These are phyloP conservation scores for Alethe castanea DNA, from an alignment of 2,113 vertebrate genomes.

Conservation along the genomic window DNA sequence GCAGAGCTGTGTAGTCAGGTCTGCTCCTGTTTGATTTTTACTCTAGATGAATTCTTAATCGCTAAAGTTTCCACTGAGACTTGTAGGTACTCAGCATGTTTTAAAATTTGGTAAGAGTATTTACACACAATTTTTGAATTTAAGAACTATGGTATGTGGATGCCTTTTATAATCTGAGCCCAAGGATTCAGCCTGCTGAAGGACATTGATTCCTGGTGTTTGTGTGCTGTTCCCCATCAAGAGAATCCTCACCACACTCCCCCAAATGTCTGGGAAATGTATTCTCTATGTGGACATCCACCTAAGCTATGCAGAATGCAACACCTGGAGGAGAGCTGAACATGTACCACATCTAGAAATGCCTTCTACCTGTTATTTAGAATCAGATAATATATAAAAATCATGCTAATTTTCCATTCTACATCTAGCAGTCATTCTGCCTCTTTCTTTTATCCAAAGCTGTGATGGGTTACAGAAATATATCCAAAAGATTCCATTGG, in stretches of 20 bases:
- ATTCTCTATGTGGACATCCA: rapidly evolving
- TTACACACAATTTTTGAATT: background rate
- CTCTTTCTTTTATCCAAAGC: background rate
- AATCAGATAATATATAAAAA: background rate
- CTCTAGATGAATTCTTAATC: background rate
- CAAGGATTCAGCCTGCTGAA: background rate
- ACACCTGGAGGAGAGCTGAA: background rate
- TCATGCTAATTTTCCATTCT: background rate
- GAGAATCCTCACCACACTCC: rapidly evolving
- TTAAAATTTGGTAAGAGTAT: background rate
- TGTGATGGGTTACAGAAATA: background rate
- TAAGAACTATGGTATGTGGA: background rate
- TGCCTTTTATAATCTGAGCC: background rate
- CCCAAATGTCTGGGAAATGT: background rate
- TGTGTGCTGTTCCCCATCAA: background rate
- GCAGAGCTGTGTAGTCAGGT: background rate
- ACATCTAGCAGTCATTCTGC: background rate
- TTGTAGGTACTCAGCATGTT: background rate
- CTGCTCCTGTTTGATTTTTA: background rate
- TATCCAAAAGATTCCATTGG: background rate
- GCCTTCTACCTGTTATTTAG: background rate
- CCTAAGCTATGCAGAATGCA: too few relatives aligned
- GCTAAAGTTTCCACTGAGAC: background rate
- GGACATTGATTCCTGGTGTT: background rate
- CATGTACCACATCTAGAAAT: background rate